A percentile compares a stretch with the other conserved stretches of the same genome.
These are phyloP conservation scores for Pseudomyrmex pallidus DNA, from an alignment of 1,140 invertebrate species.

Conservation along the genomic window DNA sequence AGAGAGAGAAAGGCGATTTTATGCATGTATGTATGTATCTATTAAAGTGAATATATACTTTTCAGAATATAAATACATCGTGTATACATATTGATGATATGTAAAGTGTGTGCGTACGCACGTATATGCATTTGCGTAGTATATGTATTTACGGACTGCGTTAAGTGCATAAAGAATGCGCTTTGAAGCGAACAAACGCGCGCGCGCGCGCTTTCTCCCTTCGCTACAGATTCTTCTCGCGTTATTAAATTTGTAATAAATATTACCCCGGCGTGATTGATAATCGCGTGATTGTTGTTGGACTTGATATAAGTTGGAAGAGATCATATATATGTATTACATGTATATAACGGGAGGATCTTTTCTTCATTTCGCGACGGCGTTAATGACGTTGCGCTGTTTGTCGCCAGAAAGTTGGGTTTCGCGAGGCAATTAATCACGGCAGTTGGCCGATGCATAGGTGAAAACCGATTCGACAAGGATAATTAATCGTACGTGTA, in stretches of 20 bases:
- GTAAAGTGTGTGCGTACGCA: neutral
- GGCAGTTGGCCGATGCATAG: constrained; percentile 62
- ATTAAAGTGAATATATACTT: constrained; percentile 40
- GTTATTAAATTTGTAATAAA: constrained; percentile 1
- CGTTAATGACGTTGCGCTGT: constrained; percentile 51
- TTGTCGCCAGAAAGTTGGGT: constrained; percentile 59
- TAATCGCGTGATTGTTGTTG: constrained; percentile 47
- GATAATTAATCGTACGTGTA: constrained; percentile 67
- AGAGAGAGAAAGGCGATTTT: constrained; percentile 14
- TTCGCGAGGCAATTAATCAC: constrained; percentile 66
- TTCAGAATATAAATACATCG: constrained; percentile 20
- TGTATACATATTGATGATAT: neutral
- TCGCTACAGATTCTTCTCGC: constrained; percentile 23
- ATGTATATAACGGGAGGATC: neutral
- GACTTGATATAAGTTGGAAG: neutral
- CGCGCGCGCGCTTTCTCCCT: neutral
- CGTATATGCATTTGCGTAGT: neutral
- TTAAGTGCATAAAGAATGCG: neutral
- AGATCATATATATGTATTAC: neutral
- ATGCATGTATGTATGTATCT: constrained; percentile 33
- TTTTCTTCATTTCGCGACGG: constrained; percentile 1
- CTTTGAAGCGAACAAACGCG: neutral
- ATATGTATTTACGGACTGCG: constrained; percentile 23
- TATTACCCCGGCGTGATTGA: constrained; percentile 17
- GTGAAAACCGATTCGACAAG: constrained; percentile 71